These are phyloP conservation scores for Grammomys dolichurus DNA, from an alignment of 2,113 vertebrate species.

Conservation along the genomic window DNA sequence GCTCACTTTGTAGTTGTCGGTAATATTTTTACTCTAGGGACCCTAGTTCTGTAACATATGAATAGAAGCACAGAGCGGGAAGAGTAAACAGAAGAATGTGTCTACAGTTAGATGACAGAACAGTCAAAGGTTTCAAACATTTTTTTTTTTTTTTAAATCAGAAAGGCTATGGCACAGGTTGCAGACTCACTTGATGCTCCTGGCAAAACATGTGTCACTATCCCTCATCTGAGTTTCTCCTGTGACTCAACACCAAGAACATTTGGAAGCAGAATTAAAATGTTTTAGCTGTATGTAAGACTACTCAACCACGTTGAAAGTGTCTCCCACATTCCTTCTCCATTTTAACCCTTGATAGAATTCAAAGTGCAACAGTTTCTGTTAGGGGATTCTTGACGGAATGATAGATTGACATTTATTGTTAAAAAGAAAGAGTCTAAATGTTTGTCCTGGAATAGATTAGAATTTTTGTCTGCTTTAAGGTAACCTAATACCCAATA, in stretches of 20 bases:
- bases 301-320: background rate
- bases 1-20: slow-evolving; percentile 69
- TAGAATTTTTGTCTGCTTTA: slow-evolving; percentile 42
- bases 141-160: background rate
- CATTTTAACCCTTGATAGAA: slow-evolving; percentile 55
- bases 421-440: slow-evolving; percentile 28
- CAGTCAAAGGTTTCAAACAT: background rate
- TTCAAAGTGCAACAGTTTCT: slow-evolving; percentile 57
- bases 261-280: slow-evolving; percentile 63
- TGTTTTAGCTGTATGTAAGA: slow-evolving; percentile 1
- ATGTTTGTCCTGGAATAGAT: background rate
- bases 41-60: background rate
- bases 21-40: slow-evolving; percentile 57
- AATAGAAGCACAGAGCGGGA: slow-evolving; percentile 43
- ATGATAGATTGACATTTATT: slow-evolving; percentile 45
- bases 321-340: slow-evolving; percentile 17
- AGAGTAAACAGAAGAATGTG: background rate
- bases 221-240: background rate
- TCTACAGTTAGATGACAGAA: background rate
- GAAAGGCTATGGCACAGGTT: background rate
- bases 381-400: slow-evolving; percentile 34
- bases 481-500: slow-evolving; percentile 33
- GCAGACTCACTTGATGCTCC: background rate
- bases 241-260: slow-evolving; percentile 45
- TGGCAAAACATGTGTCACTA: background rate